phyloP scores from a whole-genome alignment of 2,113 vertebrate species.

The Nettapus auritus region DNA sequence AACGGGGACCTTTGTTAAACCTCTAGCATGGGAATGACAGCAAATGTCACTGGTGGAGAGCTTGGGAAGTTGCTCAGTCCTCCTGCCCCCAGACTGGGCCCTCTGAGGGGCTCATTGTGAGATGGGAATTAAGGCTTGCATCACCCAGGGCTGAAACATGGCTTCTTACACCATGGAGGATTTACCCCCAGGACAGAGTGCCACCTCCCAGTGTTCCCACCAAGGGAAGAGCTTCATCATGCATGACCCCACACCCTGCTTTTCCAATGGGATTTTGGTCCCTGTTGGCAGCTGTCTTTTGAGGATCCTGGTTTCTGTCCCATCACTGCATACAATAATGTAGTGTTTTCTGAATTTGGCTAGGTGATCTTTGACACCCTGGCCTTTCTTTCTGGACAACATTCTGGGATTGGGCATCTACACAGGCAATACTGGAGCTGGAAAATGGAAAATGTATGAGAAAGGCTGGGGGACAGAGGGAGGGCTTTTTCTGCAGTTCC shows the following conservation, averaged over 20 bases:
- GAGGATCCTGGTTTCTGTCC: background rate
- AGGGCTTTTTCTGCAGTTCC: background rate
- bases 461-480: background rate
- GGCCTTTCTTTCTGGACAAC: background rate
- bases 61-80: background rate
- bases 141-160: background rate
- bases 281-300: background rate
- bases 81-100: background rate
- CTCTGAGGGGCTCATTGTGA: background rate
- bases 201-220: background rate
- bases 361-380: background rate
- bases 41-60: background rate
- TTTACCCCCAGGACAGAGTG: background rate
- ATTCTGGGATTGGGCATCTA: background rate
- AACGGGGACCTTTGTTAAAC: background rate
- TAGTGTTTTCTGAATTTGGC: background rate
- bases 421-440: fast-evolving
- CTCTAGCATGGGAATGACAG: background rate
- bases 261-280: background rate
- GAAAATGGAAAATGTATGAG: background rate
- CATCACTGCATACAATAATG: background rate
- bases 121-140: background rate
- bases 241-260: background rate
- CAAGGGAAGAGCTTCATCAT: background rate
- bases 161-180: background rate